A percentile compares a stretch with the other conserved stretches of the same genome.
Evolutionary conservation across 92 coral and sea anemone species (phyloP).

Genomic region (Zoanthus solanderi): DNA sequence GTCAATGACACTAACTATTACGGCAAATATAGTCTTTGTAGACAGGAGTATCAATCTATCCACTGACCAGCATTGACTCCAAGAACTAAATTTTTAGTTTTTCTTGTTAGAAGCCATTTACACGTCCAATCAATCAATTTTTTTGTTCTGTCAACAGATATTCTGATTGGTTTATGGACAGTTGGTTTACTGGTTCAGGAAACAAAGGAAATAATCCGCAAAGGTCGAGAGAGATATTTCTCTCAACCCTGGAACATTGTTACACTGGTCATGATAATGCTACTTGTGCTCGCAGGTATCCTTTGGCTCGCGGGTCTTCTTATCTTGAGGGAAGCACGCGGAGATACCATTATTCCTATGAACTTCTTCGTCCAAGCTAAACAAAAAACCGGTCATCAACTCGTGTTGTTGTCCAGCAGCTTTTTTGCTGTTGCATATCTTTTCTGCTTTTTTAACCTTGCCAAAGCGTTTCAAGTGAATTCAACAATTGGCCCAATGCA

Average conservation of each 20-base stretch:
- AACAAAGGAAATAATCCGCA: conserved; percentile 66
- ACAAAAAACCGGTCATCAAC: conserved; percentile 33
- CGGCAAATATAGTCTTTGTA: too few relatives aligned
- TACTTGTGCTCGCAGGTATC: conserved; percentile 74
- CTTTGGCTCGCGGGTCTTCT: conserved; percentile 75
- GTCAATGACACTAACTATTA: too few relatives aligned
- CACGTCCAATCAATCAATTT: neutral
- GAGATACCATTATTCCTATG: conserved; percentile 54
- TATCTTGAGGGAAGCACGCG: conserved; percentile 36
- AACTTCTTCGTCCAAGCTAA: conserved; percentile 34
- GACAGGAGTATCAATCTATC: neutral
- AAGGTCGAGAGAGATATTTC: conserved; percentile 78
- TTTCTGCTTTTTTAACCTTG: conserved; percentile 77
- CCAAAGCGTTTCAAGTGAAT: conserved; percentile 78
- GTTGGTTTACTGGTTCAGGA: conserved; percentile 79
- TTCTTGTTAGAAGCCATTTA: neutral
- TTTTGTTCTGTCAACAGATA: conserved; percentile 53
- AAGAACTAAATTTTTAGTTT: neutral
- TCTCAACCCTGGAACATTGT: conserved; percentile 89
- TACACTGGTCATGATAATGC: conserved; percentile 72
- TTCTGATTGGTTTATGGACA: conserved; percentile 71
- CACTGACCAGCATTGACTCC: neutral
- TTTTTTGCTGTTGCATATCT: conserved; percentile 81
- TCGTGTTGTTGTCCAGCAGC: conserved; percentile 45
- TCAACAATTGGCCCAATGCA: conserved; percentile 85